These are phyloP conservation scores for Drosophila buzzatii DNA, from an alignment of 2,888 invertebrate species.

Conservation along the genomic window DNA sequence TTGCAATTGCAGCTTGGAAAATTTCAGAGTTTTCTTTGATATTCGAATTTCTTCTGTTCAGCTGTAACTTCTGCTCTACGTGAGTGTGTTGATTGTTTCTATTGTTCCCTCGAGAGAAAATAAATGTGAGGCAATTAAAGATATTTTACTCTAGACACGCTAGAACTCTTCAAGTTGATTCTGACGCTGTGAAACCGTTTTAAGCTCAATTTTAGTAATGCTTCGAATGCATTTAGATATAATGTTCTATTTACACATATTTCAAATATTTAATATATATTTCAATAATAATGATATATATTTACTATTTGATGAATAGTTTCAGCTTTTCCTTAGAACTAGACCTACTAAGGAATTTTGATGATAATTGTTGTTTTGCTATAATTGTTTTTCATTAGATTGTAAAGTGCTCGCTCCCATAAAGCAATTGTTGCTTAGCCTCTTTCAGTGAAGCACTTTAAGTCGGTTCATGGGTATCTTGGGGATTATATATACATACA, in stretches of 20 bases:
- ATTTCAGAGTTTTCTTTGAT: slow-evolving; percentile 32
- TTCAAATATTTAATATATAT: too few species aligned
- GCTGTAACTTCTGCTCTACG: slow-evolving; percentile 9
- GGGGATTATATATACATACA: not conserved
- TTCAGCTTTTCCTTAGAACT: too few species aligned
- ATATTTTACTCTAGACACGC: slow-evolving; percentile 1
- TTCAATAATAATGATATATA: too few species aligned
- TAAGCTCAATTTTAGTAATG: not conserved
- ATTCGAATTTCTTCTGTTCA: slow-evolving; percentile 19
- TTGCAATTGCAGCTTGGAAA: slow-evolving; percentile 33
- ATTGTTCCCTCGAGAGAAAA: slow-evolving; percentile 15
- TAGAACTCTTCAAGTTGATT: not conserved
- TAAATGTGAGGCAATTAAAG: slow-evolving; percentile 16
- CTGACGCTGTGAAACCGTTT: not conserved
- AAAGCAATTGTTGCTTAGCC: not conserved
- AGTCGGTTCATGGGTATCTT: not conserved
- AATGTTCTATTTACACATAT: not conserved
- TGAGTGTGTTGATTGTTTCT: slow-evolving; percentile 33
- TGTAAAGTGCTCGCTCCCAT: not conserved
- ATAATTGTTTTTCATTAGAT: not conserved
- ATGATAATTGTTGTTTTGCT: too few species aligned
- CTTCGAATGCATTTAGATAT: too few species aligned
- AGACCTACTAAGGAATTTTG: not conserved
- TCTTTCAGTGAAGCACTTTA: not conserved
- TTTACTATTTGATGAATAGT: too few species aligned